A percentile compares a stretch with the other conserved stretches of the same genome.
phyloP scores from a whole-genome alignment of 2,113 vertebrate species.

The Collichthys lucidus region DNA sequence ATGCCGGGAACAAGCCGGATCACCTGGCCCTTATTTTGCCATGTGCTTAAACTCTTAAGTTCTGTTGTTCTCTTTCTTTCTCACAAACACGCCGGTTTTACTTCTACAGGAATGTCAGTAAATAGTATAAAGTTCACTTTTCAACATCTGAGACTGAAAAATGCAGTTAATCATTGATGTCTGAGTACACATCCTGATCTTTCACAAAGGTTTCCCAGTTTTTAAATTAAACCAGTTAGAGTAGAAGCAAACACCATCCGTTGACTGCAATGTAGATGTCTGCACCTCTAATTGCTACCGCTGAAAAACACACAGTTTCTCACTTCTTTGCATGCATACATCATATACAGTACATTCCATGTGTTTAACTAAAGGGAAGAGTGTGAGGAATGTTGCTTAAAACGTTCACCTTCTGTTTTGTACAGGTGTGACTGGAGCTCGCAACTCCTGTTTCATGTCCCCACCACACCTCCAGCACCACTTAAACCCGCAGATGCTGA shows the following conservation, averaged over 20 bases:
- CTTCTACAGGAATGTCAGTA: background rate
- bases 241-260: background rate
- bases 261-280: background rate
- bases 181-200: background rate
- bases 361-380: slow-evolving; percentile 61
- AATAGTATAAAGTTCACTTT: background rate
- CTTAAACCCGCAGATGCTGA: slow-evolving; percentile 5
- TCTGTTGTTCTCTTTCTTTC: slow-evolving; percentile 3
- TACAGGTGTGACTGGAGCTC: slow-evolving; percentile 60
- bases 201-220: background rate
- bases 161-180: background rate
- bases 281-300: background rate
- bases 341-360: slow-evolving; percentile 37
- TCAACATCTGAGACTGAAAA: background rate
- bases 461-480: background rate
- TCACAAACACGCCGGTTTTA: background rate
- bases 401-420: slow-evolving; percentile 65
- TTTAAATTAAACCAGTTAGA: background rate
- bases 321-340: background rate
- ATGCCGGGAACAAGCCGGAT: slow-evolving; percentile 35
- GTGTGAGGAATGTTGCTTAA: slow-evolving; percentile 43
- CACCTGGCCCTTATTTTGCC: slow-evolving; percentile 2
- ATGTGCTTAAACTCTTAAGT: background rate
- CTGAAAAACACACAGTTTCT: background rate
- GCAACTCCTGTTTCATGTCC: slow-evolving; percentile 40